Evolutionary conservation across 2,113 vertebrate genomes (phyloP), one percentile per base, ranked within the genome.

Genomic region (Chroicocephalus ridibundus): DNA sequence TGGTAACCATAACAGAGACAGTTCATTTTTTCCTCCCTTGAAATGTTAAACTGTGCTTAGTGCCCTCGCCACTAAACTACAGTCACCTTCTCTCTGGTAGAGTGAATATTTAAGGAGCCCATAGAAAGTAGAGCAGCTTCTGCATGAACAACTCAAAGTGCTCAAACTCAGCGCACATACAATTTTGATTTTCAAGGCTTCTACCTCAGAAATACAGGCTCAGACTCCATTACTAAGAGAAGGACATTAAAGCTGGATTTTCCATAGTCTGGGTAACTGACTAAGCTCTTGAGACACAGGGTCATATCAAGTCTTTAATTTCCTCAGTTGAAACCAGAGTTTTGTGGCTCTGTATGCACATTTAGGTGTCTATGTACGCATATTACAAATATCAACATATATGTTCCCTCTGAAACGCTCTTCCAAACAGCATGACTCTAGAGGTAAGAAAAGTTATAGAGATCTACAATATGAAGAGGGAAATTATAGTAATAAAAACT

Each of bases 291-390:
- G 47, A 76, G 29, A 38, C 11, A 34, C 19, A 5, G 5, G 15
- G 8, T 58, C 2, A 4, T 32, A 46, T 46, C 22, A 70, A 68
- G 2, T 4, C 2, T 52, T 51, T 29, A 0, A 19, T 22, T n/a
- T 38, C 5, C 36, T 68, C 46, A 22, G 12, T 3, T 51, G 21
- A 69, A 76, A 71, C 4, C 16, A 47, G n/a, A 75, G 10, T 5
- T 72, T 32, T 55, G 25, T 86, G 36, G 3, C 19, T 62, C 7
- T 54, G 1, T 40, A 14, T 44, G 24, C 34, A 21, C 11, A 24
- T 38, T 47, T 13, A 10, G 5, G 47, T 49, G 4, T 9, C 27
- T 47, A 5, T 15, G 3, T 15, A 44, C 42, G 3, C 10, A 11
- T n/a, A 57, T 58, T 58, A 16, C 20, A 78, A 54, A 54, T 70